Evolutionary conservation across 2,113 vertebrate species (phyloP).

Genomic region (Clarias batrachus): DNA sequence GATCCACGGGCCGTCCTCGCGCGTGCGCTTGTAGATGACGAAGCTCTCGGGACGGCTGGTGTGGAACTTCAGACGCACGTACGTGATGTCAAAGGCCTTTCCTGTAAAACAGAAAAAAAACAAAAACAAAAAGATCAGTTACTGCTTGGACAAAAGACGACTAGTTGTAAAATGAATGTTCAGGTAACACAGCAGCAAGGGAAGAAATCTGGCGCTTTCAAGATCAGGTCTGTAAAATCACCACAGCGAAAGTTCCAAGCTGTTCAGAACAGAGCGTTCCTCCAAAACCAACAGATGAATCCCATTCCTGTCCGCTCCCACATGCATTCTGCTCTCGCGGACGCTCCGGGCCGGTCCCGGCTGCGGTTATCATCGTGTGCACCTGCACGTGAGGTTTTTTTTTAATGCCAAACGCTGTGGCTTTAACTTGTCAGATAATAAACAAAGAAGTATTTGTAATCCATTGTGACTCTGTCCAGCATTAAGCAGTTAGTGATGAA

Average conservation of each 20-base stretch:
- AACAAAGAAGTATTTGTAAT: not conserved
- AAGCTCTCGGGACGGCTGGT: slow-evolving; percentile 97
- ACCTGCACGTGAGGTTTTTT: not conserved
- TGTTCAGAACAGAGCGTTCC: not conserved
- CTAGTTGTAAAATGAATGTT: not conserved
- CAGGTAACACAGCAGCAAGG: not conserved
- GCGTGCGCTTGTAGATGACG: slow-evolving; percentile 88
- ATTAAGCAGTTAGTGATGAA: not conserved
- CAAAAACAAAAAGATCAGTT: not conserved
- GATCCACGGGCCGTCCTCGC: slow-evolving; percentile 81
- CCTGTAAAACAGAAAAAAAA: slow-evolving; percentile 66
- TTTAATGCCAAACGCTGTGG: not conserved
- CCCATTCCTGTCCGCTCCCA: not conserved
- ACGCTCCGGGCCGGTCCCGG: not conserved
- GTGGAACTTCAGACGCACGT: slow-evolving; percentile 95
- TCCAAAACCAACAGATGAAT: not conserved
- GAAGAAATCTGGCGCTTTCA: not conserved
- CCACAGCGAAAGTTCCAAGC: not conserved
- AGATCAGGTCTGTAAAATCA: not conserved
- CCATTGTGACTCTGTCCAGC: not conserved
- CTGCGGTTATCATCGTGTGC: too few relatives aligned
- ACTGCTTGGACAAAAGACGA: not conserved
- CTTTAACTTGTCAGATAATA: not conserved
- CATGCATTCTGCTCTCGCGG: not conserved
- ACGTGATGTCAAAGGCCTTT: slow-evolving; percentile 96